phyloP scores from a whole-genome alignment of 2,888 invertebrate genomes.

The Rhyacophila evoluta region DNA sequence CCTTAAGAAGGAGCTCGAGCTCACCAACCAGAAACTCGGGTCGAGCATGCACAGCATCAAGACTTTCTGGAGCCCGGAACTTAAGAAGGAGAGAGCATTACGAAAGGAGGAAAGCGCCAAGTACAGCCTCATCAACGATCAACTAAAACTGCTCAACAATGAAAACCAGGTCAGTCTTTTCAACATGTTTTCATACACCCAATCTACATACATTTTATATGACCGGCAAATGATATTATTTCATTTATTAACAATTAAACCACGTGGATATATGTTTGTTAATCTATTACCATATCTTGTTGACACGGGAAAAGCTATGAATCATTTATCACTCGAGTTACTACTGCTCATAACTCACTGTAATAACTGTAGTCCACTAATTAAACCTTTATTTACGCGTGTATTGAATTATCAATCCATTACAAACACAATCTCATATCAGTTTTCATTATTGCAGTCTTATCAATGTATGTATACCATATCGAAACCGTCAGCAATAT shows the following conservation, averaged over 20 bases:
- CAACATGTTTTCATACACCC: no score
- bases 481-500: no score
- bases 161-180: slow-evolving; percentile 88
- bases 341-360: no score
- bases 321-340: background rate
- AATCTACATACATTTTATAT: no score
- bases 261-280: background rate
- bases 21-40: slow-evolving; percentile 97
- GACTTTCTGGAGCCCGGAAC: slow-evolving; percentile 99
- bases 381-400: no score
- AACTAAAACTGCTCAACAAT: slow-evolving; percentile 93
- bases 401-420: no score
- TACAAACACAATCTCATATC: no score
- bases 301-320: background rate
- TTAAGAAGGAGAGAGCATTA: slow-evolving; percentile 97
- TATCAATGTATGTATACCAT: no score
- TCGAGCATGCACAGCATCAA: slow-evolving; percentile 99
- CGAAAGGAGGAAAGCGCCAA: slow-evolving; percentile 98
- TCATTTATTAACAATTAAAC: no score
- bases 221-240: no score
- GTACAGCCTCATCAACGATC: slow-evolving; percentile 96
- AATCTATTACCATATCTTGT: background rate
- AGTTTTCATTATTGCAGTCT: no score
- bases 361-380: no score
- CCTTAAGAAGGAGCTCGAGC: slow-evolving; percentile 92